These are phyloP conservation scores for Macquaria australasica DNA, from an alignment of 2,113 vertebrate species.

Conservation along the genomic window DNA sequence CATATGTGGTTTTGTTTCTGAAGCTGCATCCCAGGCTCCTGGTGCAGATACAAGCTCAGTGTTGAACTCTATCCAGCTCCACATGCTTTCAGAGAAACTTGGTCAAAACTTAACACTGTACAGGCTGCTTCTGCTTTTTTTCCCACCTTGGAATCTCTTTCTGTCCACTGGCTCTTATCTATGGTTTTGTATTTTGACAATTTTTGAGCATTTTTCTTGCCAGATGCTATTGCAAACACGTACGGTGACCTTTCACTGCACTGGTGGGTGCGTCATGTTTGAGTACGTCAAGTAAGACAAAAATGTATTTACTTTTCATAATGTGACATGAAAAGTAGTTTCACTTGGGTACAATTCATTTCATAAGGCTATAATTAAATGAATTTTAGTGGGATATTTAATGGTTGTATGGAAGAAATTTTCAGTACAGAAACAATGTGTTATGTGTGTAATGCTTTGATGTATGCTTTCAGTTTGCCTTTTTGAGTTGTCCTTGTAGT, in stretches of 20 bases:
- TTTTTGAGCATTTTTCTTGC: neutral
- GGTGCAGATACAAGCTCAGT: neutral
- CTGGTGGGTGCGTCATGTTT: neutral
- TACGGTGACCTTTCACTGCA: too few species aligned
- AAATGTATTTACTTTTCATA: neutral
- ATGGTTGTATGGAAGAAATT: neutral
- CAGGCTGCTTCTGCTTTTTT: neutral
- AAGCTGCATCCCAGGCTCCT: neutral
- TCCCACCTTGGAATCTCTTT: neutral
- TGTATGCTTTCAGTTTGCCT: neutral
- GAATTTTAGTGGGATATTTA: neutral
- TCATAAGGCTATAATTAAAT: neutral
- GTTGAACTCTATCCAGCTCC: neutral
- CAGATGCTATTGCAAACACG: neutral
- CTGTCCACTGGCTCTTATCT: neutral
- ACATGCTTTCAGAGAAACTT: neutral
- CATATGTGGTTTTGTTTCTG: neutral
- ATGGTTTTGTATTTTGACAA: neutral
- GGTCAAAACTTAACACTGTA: neutral
- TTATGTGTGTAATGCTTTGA: neutral
- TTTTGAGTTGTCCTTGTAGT: too few species aligned
- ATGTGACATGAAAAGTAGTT: neutral
- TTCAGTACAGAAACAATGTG: neutral
- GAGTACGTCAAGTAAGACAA: neutral
- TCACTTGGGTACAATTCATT: neutral